These are phyloP conservation scores for Drosophila suboccidentalis DNA, from an alignment of 2,888 invertebrate species.

Conservation along the genomic window DNA sequence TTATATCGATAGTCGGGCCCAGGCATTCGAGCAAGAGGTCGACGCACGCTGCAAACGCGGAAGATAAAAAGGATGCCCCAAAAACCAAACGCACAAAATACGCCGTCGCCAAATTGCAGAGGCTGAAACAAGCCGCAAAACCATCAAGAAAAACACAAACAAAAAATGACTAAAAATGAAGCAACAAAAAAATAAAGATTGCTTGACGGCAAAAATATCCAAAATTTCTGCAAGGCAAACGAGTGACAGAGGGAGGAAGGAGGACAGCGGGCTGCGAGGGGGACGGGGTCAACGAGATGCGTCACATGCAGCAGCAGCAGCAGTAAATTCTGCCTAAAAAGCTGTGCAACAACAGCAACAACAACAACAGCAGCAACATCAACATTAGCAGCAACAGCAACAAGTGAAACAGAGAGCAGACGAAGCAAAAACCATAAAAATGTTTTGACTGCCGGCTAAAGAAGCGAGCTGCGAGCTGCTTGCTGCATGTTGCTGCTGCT, in stretches of 20 bases:
- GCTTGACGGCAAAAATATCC: slow-evolving; percentile 71
- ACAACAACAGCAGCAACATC: slow-evolving; percentile 15
- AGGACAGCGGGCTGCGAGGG: slow-evolving; percentile 13
- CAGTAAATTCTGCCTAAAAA: slow-evolving; percentile 73
- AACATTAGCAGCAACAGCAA: slow-evolving; percentile 52
- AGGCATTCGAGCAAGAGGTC: slow-evolving; percentile 49
- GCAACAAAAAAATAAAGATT: slow-evolving; percentile 33
- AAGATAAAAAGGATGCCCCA: slow-evolving; percentile 80
- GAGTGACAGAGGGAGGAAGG: slow-evolving; percentile 34
- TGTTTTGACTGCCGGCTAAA: slow-evolving; percentile 67
- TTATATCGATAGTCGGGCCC: slow-evolving; percentile 58
- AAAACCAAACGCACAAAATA: slow-evolving; percentile 60
- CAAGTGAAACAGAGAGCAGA: slow-evolving; percentile 66
- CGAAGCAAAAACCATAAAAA: slow-evolving; percentile 62
- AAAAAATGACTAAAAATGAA: slow-evolving; percentile 21
- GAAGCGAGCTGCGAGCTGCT: slow-evolving; percentile 31
- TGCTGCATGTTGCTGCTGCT: slow-evolving; percentile 28
- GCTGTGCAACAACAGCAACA: slow-evolving; percentile 42
- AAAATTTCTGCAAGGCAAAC: slow-evolving; percentile 63
- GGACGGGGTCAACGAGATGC: slow-evolving; percentile 51
- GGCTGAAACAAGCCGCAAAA: slow-evolving; percentile 49
- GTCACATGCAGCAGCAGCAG: slow-evolving; percentile 67
- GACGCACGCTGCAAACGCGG: slow-evolving; percentile 76
- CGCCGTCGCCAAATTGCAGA: slow-evolving; percentile 69
- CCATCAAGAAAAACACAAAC: slow-evolving; percentile 17